A percentile compares a stretch with the other conserved stretches of the same genome.
These are phyloP conservation scores for Asbolus verrucosus DNA, from an alignment of 1,140 invertebrate genomes.

Conservation along the genomic window DNA sequence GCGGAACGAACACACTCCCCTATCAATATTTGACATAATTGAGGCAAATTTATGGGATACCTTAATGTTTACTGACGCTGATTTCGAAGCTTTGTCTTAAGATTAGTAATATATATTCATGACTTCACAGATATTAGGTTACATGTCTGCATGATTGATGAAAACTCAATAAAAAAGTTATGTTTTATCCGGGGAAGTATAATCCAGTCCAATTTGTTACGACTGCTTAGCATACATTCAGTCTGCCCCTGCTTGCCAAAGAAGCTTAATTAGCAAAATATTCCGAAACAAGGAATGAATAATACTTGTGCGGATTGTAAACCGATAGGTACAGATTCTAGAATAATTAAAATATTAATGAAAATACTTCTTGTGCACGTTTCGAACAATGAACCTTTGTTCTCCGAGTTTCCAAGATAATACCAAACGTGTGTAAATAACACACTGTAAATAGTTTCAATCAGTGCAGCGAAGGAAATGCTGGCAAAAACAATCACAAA, in stretches of 20 bases:
- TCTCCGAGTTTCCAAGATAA: not conserved
- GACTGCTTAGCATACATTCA: too few relatives aligned
- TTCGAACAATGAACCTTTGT: constrained; percentile 24
- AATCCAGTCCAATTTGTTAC: too few relatives aligned
- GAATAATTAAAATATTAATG: constrained; percentile 17
- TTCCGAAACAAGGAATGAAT: not conserved
- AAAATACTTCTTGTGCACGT: constrained; percentile 13
- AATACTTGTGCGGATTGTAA: too few relatives aligned
- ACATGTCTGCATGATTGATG: too few relatives aligned
- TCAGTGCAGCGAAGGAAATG: constrained; percentile 3
- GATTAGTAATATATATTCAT: constrained; percentile 22
- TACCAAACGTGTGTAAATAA: constrained; percentile 18
- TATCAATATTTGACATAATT: constrained; percentile 11
- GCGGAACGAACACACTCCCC: not conserved
- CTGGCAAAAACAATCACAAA: too few relatives aligned
- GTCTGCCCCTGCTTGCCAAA: too few relatives aligned
- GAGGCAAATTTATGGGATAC: constrained; percentile 8
- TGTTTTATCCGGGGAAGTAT: too few relatives aligned
- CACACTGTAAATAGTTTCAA: constrained; percentile 4
- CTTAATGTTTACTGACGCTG: constrained; percentile 1
- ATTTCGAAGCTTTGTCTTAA: constrained; percentile 10
- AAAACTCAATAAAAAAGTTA: too few relatives aligned
- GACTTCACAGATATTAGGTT: too few relatives aligned
- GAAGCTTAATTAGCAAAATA: constrained; percentile 1
- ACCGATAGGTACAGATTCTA: too few relatives aligned